These are phyloP conservation scores for Calidris pygmaea DNA, from an alignment of 2,113 vertebrate species.

Conservation along the genomic window DNA sequence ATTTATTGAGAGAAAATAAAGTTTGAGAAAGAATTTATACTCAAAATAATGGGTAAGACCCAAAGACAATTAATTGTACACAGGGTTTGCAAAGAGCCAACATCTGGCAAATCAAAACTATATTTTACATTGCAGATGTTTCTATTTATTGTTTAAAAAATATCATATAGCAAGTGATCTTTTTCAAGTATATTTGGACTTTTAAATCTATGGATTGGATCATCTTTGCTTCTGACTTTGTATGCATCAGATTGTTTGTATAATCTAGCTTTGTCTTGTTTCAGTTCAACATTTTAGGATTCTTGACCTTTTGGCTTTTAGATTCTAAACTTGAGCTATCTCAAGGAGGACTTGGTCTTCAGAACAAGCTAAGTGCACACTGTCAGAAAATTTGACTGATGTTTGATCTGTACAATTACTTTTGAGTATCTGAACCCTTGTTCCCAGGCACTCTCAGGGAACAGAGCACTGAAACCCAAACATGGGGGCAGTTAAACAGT, in stretches of 20 bases:
- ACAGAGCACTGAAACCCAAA: neutral
- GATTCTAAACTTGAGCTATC: neutral
- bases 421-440: neutral
- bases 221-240: neutral
- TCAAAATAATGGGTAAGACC: neutral
- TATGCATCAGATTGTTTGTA: neutral
- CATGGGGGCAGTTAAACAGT: neutral
- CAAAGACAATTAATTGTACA: neutral
- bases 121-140: neutral
- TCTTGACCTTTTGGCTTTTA: neutral
- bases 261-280: neutral
- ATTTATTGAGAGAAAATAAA: slow-evolving; percentile 20
- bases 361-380: neutral
- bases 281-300: neutral
- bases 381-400: neutral
- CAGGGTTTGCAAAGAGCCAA: neutral
- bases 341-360: neutral
- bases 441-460: neutral
- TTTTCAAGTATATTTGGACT: neutral
- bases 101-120: neutral
- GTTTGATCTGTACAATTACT: neutral
- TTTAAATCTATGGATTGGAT: neutral
- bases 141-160: neutral
- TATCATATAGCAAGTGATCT: neutral
- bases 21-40: neutral